phyloP scores from a whole-genome alignment of 37 sponge, comb jelly and placozoan species.

The Lycopodina hypogea region DNA sequence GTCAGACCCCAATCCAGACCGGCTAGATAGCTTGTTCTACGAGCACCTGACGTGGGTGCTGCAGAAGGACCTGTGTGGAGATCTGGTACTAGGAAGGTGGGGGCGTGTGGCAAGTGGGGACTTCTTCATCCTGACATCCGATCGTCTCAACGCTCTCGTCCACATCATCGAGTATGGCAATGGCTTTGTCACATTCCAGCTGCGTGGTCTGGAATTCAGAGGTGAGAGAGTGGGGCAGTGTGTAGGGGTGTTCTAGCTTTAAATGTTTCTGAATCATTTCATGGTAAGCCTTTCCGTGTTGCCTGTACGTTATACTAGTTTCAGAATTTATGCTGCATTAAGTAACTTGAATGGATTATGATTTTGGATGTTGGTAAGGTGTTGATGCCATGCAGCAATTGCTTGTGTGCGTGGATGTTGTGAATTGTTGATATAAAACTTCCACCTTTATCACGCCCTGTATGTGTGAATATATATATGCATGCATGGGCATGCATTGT shows the following conservation, averaged over 20 bases:
- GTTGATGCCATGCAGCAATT: too few relatives aligned
- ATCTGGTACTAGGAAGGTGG: constrained; percentile 92
- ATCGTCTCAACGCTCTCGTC: constrained; percentile 87
- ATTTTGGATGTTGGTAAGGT: too few relatives aligned
- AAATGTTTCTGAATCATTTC: too few relatives aligned
- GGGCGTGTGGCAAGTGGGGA: constrained; percentile 87
- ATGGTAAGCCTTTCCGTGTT: too few relatives aligned
- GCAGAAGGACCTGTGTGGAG: constrained; percentile 88
- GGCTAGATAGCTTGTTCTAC: constrained; percentile 91
- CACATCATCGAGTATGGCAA: constrained; percentile 97
- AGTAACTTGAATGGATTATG: too few relatives aligned
- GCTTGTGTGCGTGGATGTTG: too few relatives aligned
- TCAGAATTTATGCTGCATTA: too few relatives aligned
- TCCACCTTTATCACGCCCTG: too few relatives aligned
- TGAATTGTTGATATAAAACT: too few relatives aligned
- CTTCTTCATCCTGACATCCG: constrained; percentile 89
- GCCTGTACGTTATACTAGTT: too few relatives aligned
- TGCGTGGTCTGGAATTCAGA: constrained; percentile 93
- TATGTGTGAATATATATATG: background rate
- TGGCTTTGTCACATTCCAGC: constrained; percentile 96
- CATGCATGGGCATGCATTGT: background rate
- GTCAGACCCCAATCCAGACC: constrained; percentile 71
- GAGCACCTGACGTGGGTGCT: constrained; percentile 94
- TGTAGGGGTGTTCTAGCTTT: too few relatives aligned
- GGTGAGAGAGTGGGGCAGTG: constrained; percentile 30